Evolutionary conservation across 1,140 invertebrate genomes (phyloP), one percentile per base, ranked within the genome.

Genomic region (Orchesella cincta): DNA sequence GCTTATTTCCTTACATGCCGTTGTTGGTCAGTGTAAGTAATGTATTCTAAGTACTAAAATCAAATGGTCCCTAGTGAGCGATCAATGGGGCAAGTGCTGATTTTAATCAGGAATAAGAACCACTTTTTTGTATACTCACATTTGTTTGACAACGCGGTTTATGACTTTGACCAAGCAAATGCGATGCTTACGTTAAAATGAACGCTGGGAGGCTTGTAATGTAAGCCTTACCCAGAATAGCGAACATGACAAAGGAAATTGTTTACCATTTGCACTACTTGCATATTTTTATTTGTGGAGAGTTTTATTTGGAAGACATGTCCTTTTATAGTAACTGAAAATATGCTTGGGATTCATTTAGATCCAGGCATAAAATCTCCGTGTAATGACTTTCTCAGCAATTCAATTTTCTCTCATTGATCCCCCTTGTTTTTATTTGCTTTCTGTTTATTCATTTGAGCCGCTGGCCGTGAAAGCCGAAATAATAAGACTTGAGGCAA

Each of bases 81-180:
- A 57, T 57, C 54, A 57, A 57, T 57, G 54, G 54, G 54, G 14
- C 54, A 57, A 57, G 54, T 57, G 54, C 54, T 57, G 54, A 57
- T 57, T 57, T 57, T 57, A 57, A 57, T 57, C 54, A n/a, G 5
- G 54, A 57, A 57, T n/a, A 57, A 57, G 26, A 8, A 46, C 5
- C 39, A 5, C 39, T 46, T 46, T 46, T 46, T 46, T 46, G 39
- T 46, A 8, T 46, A 18, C 39, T 46, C n/a, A 46, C 39, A 46
- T 46, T 46, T 46, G 39, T 46, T 46, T 46, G 39, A 46, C 39
- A 46, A 8, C 39, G 39, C n/a, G n/a, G n/a, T n/a, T n/a, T n/a
- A n/a, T n/a, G n/a, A n/a, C n/a, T n/a, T n/a, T n/a, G n/a, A n/a
- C n/a, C n/a, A n/a, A n/a, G n/a, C n/a, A n/a, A n/a, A n/a, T n/a